Percentiles rank a stretch among this genome's conserved stretches.
These are phyloP conservation scores for Lerema accius DNA, from an alignment of 1,140 invertebrate species.

Conservation along the genomic window DNA sequence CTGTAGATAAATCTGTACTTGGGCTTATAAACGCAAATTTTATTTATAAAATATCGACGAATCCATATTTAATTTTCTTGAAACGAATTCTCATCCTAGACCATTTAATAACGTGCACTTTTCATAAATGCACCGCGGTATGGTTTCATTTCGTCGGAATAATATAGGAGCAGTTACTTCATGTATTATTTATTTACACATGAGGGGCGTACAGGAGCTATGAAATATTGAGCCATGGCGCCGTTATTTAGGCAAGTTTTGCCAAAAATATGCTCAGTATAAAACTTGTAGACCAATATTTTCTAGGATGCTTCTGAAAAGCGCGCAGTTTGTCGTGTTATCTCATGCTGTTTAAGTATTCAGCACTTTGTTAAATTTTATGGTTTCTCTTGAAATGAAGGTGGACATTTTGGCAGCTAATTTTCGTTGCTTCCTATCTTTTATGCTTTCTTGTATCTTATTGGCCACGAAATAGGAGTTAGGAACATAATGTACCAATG, in stretches of 20 bases:
- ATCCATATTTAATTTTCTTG: no score
- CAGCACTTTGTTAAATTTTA: slow-evolving; percentile 11
- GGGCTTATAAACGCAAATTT: no score
- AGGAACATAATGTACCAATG: no score
- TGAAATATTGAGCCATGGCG: slow-evolving; percentile 45
- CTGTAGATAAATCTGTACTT: no score
- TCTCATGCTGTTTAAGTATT: neutral
- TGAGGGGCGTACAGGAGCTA: slow-evolving; percentile 38
- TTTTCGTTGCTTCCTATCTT: neutral
- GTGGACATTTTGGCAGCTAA: neutral
- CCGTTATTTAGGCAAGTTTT: slow-evolving; percentile 48
- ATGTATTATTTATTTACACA: slow-evolving; percentile 49
- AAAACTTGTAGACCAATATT: slow-evolving; percentile 24
- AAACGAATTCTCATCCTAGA: neutral
- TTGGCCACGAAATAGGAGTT: no score
- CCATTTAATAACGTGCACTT: slow-evolving; percentile 28
- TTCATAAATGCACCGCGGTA: slow-evolving; percentile 25
- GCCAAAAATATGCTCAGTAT: slow-evolving; percentile 44
- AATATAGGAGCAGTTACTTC: slow-evolving; percentile 36
- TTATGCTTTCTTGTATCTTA: neutral
- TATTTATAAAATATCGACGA: no score
- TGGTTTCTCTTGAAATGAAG: neutral
- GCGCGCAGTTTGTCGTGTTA: slow-evolving; percentile 3
- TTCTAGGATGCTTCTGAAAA: slow-evolving; percentile 4
- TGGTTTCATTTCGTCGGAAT: slow-evolving; percentile 40